A percentile compares a stretch with the other conserved stretches of the same genome.
Conservation (phyloP, 2,888 invertebrate genomes). For the Dascillus cervinus region DNA sequence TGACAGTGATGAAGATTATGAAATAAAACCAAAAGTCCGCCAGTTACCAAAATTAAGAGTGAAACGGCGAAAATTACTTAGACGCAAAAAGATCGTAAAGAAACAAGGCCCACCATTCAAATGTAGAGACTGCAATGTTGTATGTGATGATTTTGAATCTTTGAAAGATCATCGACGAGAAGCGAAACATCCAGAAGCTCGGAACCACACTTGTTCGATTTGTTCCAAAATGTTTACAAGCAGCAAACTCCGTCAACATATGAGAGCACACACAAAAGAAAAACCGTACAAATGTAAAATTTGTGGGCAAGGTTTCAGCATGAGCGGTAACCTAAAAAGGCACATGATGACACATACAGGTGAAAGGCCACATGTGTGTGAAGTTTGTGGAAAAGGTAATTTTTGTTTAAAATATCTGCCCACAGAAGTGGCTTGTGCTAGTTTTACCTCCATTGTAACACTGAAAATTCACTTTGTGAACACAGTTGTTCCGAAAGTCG, state of each 20-base stretch:
- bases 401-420: background rate
- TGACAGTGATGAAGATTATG: background rate
- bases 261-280: conserved; percentile 36
- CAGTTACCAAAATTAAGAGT: background rate
- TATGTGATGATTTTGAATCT: conserved; percentile 1
- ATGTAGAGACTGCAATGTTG: conserved; percentile 5
- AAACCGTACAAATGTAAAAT: conserved; percentile 38
- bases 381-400: conserved; percentile 18
- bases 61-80: conserved; percentile 2
- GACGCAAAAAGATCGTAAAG: background rate
- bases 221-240: conserved; percentile 12
- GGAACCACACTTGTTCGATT: conserved; percentile 10
- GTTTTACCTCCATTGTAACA: too few species aligned
- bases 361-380: conserved; percentile 14
- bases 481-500: too few species aligned
- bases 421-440: too few species aligned
- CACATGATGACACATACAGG: conserved; percentile 17
- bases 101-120: conserved; percentile 6
- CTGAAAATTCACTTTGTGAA: too few species aligned
- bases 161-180: conserved; percentile 7
- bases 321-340: conserved; percentile 15
- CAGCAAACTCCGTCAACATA: conserved; percentile 22
- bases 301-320: conserved; percentile 32
- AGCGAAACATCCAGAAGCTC: conserved; percentile 7
- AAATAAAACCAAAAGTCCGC: background rate